Evolutionary conservation across 2,113 vertebrate species (phyloP), one percentile per base, ranked within the genome.

Genomic region (Telmatochromis sp.): DNA sequence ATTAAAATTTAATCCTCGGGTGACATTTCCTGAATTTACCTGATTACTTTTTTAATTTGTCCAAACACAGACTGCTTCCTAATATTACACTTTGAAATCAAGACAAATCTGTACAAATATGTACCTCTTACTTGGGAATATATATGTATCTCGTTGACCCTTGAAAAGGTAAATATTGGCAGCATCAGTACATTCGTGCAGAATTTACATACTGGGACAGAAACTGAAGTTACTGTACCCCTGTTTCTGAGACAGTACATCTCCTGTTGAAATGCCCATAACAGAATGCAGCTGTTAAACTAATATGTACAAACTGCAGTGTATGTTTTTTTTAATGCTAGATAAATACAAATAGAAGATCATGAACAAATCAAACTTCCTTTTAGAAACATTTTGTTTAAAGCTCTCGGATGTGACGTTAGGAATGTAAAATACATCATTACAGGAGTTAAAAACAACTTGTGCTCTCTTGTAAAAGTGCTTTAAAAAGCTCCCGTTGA

Each of bases 201-300:
- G 17, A 51, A 78, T 33, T 47, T 78, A 6, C 0, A 51, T 51
- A 0, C 0, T 51, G 45, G 26, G 45, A 33, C 26, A 78, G 10
- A 78, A 19, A 50, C 14, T 47, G 71, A 31, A 31, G 42, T 50
- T 28, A 50, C 23, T 73, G 68, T 26, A 45, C 6, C 1, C 2
- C 7, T 75, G 23, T 75, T 19, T 19, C 40, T 75, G 40, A 73
- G 40, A 47, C 13, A 47, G 7, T 50, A 2, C 4, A 50, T 78
- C 68, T 26, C 26, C 10, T 51, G 9, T 51, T 51, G 23, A 50
- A 51, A 9, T 51, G 26, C 17, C 15, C 26, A 31, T 7, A 50
- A 50, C 71, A 19, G 23, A 75, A 8, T 31, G 23, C 71, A 75
- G 23, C 71, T 75, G 23, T 2, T 75, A 75, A 75, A 47, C 23